These are phyloP conservation scores for Stichopus chloronotus DNA, from an alignment of 35 echinoderm and acorn worm species.

Conservation along the genomic window DNA sequence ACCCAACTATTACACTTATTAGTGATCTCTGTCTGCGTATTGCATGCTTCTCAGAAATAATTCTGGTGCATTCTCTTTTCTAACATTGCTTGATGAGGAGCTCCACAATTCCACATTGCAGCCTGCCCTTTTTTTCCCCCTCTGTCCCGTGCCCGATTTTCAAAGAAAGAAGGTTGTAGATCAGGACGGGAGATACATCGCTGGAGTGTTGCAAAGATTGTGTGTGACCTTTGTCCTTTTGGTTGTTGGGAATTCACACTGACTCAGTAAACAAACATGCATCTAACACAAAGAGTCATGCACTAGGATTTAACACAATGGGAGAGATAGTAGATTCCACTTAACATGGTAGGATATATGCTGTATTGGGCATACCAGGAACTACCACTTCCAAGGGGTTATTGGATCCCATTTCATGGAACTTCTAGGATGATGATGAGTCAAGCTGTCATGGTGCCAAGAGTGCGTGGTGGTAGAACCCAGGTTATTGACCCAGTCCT, in stretches of 20 bases:
- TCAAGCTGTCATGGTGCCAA: neutral
- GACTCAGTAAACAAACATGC: neutral
- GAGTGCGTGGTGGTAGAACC: neutral
- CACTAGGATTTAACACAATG: neutral
- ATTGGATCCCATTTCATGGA: constrained; percentile 20
- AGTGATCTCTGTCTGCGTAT: too few species aligned
- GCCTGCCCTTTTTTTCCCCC: too few species aligned
- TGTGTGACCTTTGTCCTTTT: neutral
- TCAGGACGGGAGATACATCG: too few species aligned
- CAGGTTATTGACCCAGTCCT: constrained; percentile 19
- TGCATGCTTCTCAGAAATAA: too few species aligned
- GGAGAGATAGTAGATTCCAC: neutral
- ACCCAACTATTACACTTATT: too few species aligned
- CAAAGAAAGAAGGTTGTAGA: too few species aligned
- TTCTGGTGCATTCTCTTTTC: too few species aligned
- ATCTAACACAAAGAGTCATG: neutral
- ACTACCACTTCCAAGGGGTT: neutral
- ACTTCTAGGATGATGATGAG: neutral
- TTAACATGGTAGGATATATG: neutral
- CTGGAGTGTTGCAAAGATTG: neutral
- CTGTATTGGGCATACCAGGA: neutral
- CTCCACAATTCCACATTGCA: too few species aligned
- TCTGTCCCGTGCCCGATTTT: too few species aligned
- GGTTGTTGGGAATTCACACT: neutral
- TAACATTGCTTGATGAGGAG: too few species aligned